Percentiles rank a stretch among this genome's conserved stretches.
Evolutionary conservation across 2,113 vertebrate species (phyloP).

Genomic region (Bos taurus): DNA sequence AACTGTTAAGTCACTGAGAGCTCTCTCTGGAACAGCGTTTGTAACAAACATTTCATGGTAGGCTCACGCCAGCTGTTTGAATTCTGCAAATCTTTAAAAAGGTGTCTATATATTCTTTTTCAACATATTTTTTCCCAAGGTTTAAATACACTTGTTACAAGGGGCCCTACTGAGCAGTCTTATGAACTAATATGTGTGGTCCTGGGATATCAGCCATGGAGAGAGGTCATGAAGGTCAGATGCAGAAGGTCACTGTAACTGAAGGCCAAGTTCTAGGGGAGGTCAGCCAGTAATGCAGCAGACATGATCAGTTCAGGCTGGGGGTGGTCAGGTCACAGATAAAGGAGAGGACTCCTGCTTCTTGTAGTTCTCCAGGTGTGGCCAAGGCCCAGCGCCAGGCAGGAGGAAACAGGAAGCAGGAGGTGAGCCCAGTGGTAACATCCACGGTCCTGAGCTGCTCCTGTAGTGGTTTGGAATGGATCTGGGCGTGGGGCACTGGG

Average conservation of each 20-base stretch:
- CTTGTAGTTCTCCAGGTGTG: slow-evolving; percentile 63
- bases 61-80: not conserved
- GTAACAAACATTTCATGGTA: not conserved
- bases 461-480: not conserved
- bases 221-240: not conserved
- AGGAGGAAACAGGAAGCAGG: slow-evolving; percentile 38
- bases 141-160: slow-evolving; percentile 31
- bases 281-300: slow-evolving; percentile 3
- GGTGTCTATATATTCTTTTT: not conserved
- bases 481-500: not conserved
- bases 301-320: not conserved
- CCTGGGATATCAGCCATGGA: not conserved
- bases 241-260: slow-evolving; percentile 5
- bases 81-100: not conserved
- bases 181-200: not conserved
- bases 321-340: not conserved
- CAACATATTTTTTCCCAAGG: not conserved
- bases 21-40: not conserved
- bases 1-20: not conserved
- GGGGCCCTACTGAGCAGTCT: not conserved
- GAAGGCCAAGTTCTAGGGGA: not conserved
- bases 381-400: slow-evolving; percentile 49
- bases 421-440: not conserved
- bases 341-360: not conserved
- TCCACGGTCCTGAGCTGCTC: not conserved